A percentile compares a stretch with the other conserved stretches of the same genome.
Evolutionary conservation across 2,888 invertebrate genomes (phyloP).

Genomic region (Drosophila multiciliata): DNA sequence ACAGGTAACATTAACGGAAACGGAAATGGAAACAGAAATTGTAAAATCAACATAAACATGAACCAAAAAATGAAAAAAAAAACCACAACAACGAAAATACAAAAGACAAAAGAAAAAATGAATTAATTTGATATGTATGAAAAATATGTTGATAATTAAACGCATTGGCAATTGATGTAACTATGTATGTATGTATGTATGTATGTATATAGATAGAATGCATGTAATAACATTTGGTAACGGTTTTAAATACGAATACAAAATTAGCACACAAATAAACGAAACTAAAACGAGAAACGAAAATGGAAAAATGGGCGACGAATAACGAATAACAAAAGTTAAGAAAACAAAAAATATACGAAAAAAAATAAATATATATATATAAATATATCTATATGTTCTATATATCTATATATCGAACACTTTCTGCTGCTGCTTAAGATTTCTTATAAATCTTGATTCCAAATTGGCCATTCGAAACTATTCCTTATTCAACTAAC

Average conservation of each 20-base stretch:
- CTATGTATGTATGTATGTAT: background rate
- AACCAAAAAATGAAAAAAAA: background rate
- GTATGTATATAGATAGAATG: background rate
- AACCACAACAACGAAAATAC: background rate
- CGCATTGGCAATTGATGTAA: background rate
- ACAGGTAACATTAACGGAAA: conserved; percentile 4
- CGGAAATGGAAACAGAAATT: conserved; percentile 10
- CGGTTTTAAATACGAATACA: conserved; percentile 46
- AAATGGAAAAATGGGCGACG: conserved; percentile 19
- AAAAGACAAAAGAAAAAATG: background rate
- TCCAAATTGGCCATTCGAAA: background rate
- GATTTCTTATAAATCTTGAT: conserved; percentile 14
- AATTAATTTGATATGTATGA: background rate
- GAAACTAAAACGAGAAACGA: conserved; percentile 31
- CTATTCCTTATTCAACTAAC: background rate
- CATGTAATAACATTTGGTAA: conserved; percentile 28
- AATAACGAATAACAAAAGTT: conserved; percentile 23
- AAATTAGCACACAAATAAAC: conserved; percentile 58
- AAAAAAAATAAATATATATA: conserved; percentile 12
- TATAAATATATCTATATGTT: background rate
- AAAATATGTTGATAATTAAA: background rate
- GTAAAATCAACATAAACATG: conserved; percentile 8
- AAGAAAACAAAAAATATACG: conserved; percentile 24
- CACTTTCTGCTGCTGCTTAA: background rate
- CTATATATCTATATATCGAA: background rate